Percentiles rank a stretch among this genome's conserved stretches.
phyloP scores from a whole-genome alignment of 1,140 invertebrate genomes.

The Aphidius ervi region DNA sequence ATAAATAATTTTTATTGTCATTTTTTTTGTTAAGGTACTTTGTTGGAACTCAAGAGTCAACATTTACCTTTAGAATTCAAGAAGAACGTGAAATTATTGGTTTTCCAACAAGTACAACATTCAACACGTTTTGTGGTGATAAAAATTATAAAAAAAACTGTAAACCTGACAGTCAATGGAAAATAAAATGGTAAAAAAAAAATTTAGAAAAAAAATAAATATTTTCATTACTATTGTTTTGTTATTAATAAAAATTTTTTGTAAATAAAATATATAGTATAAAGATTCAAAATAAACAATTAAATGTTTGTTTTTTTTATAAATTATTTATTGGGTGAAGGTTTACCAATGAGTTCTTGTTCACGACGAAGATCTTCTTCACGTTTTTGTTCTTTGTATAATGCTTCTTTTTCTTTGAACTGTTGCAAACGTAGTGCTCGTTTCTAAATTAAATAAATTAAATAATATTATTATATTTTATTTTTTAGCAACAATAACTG shows the following conservation, averaged over 20 bases:
- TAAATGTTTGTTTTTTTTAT: too few relatives aligned
- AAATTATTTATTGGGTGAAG: conserved; percentile 11
- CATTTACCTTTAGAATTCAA: conserved; percentile 93
- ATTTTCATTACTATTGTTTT: conserved; percentile 1
- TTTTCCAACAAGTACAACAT: conserved; percentile 75
- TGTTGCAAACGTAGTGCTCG: conserved; percentile 44
- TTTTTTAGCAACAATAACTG: neutral
- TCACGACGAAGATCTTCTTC: conserved; percentile 40
- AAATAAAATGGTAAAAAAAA: conserved; percentile 40
- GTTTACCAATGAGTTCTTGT: conserved; percentile 41
- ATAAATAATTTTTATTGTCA: conserved; percentile 2
- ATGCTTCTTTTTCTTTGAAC: conserved; percentile 45
- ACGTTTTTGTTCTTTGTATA: conserved; percentile 40
- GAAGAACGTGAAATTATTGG: conserved; percentile 95
- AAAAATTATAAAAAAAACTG: conserved; percentile 33
- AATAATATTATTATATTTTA: conserved; percentile 1
- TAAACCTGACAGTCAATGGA: conserved; percentile 34
- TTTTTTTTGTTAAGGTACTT: conserved; percentile 62
- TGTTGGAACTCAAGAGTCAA: conserved; percentile 90
- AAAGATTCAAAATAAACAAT: too few relatives aligned
- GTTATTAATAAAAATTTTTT: conserved; percentile 1
- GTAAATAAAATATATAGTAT: neutral
- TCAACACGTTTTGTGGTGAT: conserved; percentile 80
- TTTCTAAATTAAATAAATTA: conserved; percentile 36
- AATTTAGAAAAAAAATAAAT: conserved; percentile 8